A percentile compares a stretch with the other conserved stretches of the same genome.
Conservation (phyloP, 2,888 invertebrate genomes). For the Chrysolina haemoptera region DNA sequence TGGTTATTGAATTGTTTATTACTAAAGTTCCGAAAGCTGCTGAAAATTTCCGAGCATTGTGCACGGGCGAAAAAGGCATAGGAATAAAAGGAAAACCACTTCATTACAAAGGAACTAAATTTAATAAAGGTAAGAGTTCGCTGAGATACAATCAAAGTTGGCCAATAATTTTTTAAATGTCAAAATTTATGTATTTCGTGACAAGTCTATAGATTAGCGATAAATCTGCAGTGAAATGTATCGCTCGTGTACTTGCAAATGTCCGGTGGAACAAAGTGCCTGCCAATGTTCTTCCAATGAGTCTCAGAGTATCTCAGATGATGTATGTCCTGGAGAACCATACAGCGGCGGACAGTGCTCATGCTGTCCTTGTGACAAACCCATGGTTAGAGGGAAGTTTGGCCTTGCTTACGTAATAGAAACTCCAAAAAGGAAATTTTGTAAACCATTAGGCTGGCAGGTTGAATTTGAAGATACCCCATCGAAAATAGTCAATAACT, state of each 20-base stretch:
- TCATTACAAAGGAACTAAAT: conserved; percentile 86
- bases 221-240: conserved; percentile 23
- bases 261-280: background rate
- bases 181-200: conserved; percentile 25
- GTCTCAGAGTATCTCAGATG: conserved; percentile 24
- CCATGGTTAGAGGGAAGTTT: conserved; percentile 61
- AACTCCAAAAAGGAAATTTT: conserved; percentile 57
- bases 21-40: conserved; percentile 89
- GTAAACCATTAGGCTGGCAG: conserved; percentile 65
- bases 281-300: conserved; percentile 7
- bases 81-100: conserved; percentile 81
- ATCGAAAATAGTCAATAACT: conserved; percentile 61
- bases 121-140: conserved; percentile 80
- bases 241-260: conserved; percentile 27
- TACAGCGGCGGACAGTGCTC: background rate
- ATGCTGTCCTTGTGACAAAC: conserved; percentile 20
- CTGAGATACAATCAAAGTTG: background rate
- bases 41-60: conserved; percentile 93
- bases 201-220: background rate
- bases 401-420: conserved; percentile 65
- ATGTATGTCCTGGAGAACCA: conserved; percentile 9
- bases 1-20: conserved; percentile 89
- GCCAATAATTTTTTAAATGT: background rate
- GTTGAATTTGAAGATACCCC: conserved; percentile 66
- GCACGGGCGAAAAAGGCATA: conserved; percentile 90